Base-by-base conservation (phyloP, 2,797 vertebrate genomes). In the Linurgus olivaceus region DNA sequence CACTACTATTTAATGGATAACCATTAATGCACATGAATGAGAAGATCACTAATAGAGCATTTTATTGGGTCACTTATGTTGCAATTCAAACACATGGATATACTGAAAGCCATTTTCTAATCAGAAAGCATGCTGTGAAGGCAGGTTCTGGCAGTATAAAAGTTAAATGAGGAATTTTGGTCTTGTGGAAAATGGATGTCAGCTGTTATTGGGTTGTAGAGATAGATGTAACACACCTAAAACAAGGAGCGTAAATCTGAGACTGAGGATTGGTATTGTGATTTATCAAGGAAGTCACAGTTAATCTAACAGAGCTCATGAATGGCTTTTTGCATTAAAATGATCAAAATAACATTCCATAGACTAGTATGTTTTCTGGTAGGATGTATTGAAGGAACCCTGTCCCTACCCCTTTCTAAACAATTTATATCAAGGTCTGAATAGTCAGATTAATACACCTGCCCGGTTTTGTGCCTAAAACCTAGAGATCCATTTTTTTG, bases 401-500 rank as follows among this genome's bases (percentile, higher is more conserved):
- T 66, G 51, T 75, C 23, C 16, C 31, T 73, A 16, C 13, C 13
- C 17, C 11, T 81, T 79, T 45, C 37, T 33, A 47, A 14, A 37
- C 7, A 70, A 45, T 7, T 75, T 55, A 1, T 72, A n/a, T 47
- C 13, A 33, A 45, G 6, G 7, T 45, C 21, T 65, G 23, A 81
- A 45, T 5, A 42, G 18, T 29, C 16, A 66, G 26, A 47, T 57
- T 51, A 29, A 59, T 20, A 65, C 13, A 35, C 5, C 26, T 55
- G 20, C 23, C 13, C 19, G 42, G 26, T 71, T 61, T 17, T 48
- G 9, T 72, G 21, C 45, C 16, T 47, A 42, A 45, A 66, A n/a
- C 9, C 0, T 2, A 31, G 11, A 65, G 3, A 40, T 45, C 24
- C 1, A 4, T 52, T 20, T 24, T 65, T 85, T 67, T 72, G 10